phyloP scores from a whole-genome alignment of 2,797 vertebrate genomes.

The Iguana delicatissima region DNA sequence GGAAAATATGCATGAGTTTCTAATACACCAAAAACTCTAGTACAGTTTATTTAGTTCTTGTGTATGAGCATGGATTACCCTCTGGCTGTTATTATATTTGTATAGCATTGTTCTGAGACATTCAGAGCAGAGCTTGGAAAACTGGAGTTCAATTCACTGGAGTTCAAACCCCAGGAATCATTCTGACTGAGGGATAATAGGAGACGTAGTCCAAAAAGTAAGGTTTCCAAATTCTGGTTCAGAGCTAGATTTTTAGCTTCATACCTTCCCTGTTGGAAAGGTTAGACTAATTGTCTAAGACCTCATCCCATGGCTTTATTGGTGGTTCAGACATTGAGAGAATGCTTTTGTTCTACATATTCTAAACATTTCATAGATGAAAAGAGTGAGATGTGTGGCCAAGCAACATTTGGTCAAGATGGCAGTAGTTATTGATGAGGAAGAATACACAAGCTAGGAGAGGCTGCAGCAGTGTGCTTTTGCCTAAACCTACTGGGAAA shows the following conservation, averaged over 20 bases:
- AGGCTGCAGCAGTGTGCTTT: too few species aligned
- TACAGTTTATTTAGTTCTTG: not conserved
- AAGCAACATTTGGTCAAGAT: too few species aligned
- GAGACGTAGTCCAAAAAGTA: too few species aligned
- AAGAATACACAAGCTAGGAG: too few species aligned
- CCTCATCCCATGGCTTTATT: not conserved
- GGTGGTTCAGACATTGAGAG: not conserved
- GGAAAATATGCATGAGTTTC: not conserved
- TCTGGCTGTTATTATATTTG: not conserved
- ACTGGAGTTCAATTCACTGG: too few species aligned
- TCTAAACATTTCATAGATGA: too few species aligned
- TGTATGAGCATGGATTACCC: not conserved
- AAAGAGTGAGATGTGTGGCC: too few species aligned
- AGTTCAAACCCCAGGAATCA: too few species aligned
- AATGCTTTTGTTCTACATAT: too few species aligned
- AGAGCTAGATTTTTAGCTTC: not conserved
- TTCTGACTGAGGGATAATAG: too few species aligned
- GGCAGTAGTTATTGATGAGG: too few species aligned
- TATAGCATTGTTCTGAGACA: not conserved
- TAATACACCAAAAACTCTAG: slow-evolving; percentile 5
- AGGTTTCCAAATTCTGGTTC: not conserved
- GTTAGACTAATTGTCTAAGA: not conserved
- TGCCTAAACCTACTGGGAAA: too few species aligned
- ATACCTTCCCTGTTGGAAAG: not conserved
- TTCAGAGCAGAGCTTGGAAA: not conserved